phyloP scores from a whole-genome alignment of 2,113 vertebrate species.

The Uropsilus gracilis region DNA sequence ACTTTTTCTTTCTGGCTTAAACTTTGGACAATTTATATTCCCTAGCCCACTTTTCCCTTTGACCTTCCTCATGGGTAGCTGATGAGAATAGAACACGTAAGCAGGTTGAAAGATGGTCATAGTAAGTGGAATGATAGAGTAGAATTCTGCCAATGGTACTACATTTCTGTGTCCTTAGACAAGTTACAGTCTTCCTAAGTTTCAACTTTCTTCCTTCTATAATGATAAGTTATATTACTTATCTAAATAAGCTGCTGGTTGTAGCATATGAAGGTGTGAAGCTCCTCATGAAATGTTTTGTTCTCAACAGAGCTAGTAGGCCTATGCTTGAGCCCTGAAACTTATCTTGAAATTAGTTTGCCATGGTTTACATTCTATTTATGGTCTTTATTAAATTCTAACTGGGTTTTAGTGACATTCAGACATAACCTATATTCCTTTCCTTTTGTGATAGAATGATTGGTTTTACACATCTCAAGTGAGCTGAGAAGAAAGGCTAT shows the following conservation, averaged over 20 bases:
- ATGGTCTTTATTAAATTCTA: constrained; percentile 49
- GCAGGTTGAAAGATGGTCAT: neutral
- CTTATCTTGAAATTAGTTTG: constrained; percentile 28
- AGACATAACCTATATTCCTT: neutral
- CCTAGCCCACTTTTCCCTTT: neutral
- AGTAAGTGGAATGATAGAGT: neutral
- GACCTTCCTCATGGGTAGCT: neutral
- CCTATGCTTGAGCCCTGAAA: neutral
- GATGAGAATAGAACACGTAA: neutral
- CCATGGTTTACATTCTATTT: neutral
- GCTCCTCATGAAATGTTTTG: constrained; percentile 36
- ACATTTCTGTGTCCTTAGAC: neutral
- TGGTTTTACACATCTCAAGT: neutral
- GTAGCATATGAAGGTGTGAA: neutral
- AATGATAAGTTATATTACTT: neutral
- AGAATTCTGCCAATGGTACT: neutral
- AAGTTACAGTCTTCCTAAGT: neutral
- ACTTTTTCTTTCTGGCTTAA: too few relatives aligned
- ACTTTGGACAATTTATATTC: neutral
- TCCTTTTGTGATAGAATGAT: neutral
- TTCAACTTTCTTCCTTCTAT: neutral
- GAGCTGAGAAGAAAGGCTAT: neutral
- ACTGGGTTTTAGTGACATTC: constrained; percentile 14
- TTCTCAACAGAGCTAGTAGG: neutral
- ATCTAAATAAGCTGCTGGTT: neutral